Conservation (phyloP, 2,113 vertebrate genomes). For the Phyllopteryx taeniolatus region DNA sequence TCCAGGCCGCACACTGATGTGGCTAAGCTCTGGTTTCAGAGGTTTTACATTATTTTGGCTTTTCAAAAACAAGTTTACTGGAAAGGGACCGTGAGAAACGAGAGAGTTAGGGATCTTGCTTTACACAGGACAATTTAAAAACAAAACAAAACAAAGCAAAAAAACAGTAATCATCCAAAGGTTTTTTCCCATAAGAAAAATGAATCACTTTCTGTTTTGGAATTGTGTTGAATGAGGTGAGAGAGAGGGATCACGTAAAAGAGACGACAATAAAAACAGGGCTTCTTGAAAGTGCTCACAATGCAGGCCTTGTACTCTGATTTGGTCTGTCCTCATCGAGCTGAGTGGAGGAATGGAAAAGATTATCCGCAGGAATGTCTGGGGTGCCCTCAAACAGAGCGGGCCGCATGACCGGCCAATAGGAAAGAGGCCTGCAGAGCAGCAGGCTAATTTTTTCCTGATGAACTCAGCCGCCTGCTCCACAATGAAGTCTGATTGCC, state of each 20-base stretch:
- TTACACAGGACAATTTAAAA: slow-evolving; percentile 38
- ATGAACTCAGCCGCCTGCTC: slow-evolving; percentile 79
- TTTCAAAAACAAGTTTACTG: slow-evolving; percentile 64
- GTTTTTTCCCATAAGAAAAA: slow-evolving; percentile 30
- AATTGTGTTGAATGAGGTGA: slow-evolving; percentile 60
- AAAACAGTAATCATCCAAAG: slow-evolving; percentile 32
- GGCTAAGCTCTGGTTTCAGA: slow-evolving; percentile 64
- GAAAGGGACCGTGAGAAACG: slow-evolving; percentile 71
- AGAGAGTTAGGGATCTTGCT: slow-evolving; percentile 23
- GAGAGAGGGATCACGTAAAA: slow-evolving; percentile 48
- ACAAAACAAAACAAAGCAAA: slow-evolving; percentile 16
- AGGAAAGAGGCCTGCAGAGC: slow-evolving; percentile 64
- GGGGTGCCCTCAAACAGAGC: slow-evolving; percentile 81
- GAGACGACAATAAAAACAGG: slow-evolving; percentile 63
- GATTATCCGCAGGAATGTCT: slow-evolving; percentile 84
- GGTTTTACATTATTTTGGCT: slow-evolving; percentile 71
- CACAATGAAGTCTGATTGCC: slow-evolving; percentile 77
- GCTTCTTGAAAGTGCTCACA: slow-evolving; percentile 68
- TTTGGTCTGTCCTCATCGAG: slow-evolving; percentile 71
- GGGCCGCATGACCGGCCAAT: slow-evolving; percentile 73
- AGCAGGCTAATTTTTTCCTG: slow-evolving; percentile 81
- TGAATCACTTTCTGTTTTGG: slow-evolving; percentile 17
- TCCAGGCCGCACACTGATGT: slow-evolving; percentile 67
- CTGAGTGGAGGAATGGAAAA: slow-evolving; percentile 81
- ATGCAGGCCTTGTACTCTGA: slow-evolving; percentile 77